These are phyloP conservation scores for Ibycter americanus DNA, from an alignment of 2,797 vertebrate species.

Conservation along the genomic window DNA sequence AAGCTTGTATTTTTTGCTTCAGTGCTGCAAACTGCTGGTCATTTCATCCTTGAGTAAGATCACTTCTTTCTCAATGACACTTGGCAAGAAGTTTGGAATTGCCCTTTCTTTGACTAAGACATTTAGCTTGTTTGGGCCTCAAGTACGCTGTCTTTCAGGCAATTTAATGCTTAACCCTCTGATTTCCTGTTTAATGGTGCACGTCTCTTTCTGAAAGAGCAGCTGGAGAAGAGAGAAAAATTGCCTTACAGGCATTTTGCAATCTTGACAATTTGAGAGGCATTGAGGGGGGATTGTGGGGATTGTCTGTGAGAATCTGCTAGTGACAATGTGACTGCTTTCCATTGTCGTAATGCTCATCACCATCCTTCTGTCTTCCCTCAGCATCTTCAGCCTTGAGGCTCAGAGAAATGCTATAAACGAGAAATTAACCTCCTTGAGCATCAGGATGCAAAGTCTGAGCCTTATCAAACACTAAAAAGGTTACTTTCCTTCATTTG, in stretches of 20 bases:
- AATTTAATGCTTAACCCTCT: not conserved
- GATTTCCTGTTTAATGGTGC: not conserved
- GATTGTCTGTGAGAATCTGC: not conserved
- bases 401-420: not conserved
- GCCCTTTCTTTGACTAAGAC: not conserved
- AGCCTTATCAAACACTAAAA: not conserved
- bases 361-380: not conserved
- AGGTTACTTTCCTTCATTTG: not conserved
- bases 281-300: not conserved
- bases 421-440: not conserved
- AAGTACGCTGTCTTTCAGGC: not conserved
- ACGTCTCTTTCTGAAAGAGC: not conserved
- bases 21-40: not conserved
- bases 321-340: not conserved
- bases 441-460: not conserved
- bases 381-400: not conserved
- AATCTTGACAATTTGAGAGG: not conserved
- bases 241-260: not conserved
- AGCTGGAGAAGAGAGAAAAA: not conserved
- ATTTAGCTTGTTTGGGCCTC: not conserved
- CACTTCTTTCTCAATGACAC: not conserved
- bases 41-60: constrained; percentile 11
- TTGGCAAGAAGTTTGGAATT: constrained; percentile 26
- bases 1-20: not conserved
- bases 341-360: not conserved